These are phyloP conservation scores for Anoplophora glabripennis DNA, from an alignment of 1,140 invertebrate species.

Conservation along the genomic window DNA sequence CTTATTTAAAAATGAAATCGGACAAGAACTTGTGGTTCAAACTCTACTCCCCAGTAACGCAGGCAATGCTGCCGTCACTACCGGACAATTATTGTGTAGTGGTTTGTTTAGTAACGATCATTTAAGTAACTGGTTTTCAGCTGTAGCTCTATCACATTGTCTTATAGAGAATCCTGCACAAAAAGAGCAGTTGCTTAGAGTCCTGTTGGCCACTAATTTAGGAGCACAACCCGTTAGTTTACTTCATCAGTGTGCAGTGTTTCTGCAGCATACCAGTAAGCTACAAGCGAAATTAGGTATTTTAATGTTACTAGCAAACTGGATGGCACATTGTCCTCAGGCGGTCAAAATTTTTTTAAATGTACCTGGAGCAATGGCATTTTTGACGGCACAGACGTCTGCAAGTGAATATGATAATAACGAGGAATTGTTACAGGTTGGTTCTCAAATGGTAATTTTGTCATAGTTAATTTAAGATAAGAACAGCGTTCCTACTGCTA, in stretches of 20 bases:
- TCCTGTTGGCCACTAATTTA: conserved; percentile 83
- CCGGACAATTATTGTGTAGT: conserved; percentile 90
- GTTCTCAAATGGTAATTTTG: background rate
- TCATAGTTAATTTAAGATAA: no score
- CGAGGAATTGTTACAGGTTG: conserved; percentile 76
- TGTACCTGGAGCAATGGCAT: conserved; percentile 76
- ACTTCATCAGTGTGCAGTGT: conserved; percentile 80
- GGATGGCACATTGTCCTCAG: conserved; percentile 81
- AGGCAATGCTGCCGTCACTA: conserved; percentile 55
- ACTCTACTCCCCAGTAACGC: conserved; percentile 78
- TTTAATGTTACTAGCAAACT: conserved; percentile 86
- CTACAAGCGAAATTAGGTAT: conserved; percentile 88
- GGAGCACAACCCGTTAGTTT: conserved; percentile 83
- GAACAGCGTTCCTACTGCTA: no score
- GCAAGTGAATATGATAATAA: conserved; percentile 82
- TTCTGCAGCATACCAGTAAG: conserved; percentile 82
- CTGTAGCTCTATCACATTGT: conserved; percentile 86
- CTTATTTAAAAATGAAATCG: conserved; percentile 89
- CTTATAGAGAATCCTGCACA: conserved; percentile 86
- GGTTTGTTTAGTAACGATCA: conserved; percentile 89
- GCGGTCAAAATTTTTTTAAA: conserved; percentile 83
- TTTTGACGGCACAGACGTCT: conserved; percentile 73
- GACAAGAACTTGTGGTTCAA: conserved; percentile 83
- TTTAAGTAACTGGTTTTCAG: conserved; percentile 96
- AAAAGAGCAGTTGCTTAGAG: conserved; percentile 90